These are phyloP conservation scores for Montipora cactus DNA, from an alignment of 64 coral and sea anemone genomes.

Conservation along the genomic window DNA sequence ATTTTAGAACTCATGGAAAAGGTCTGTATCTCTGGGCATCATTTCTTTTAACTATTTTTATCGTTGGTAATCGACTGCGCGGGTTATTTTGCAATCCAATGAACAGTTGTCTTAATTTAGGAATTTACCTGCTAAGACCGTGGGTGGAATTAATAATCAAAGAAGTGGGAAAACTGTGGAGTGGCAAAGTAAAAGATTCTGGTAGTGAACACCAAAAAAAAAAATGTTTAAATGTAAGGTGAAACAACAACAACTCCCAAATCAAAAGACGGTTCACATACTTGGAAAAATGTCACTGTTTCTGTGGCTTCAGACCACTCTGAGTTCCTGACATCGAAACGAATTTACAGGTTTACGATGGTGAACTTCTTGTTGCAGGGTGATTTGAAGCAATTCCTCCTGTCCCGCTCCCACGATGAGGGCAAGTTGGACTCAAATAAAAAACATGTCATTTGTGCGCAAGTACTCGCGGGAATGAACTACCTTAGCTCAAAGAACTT, in stretches of 20 bases:
- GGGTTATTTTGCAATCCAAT: neutral
- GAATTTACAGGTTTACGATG: too few species aligned
- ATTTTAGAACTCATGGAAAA: constrained; percentile 96
- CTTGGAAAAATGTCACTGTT: too few species aligned
- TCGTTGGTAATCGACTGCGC: neutral
- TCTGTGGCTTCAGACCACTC: too few species aligned
- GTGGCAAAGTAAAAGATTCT: too few species aligned
- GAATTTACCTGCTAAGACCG: too few species aligned
- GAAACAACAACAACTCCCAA: too few species aligned
- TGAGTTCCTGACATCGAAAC: too few species aligned
- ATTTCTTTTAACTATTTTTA: neutral
- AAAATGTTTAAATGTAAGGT: too few species aligned
- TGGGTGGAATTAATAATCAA: too few species aligned
- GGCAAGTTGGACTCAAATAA: constrained; percentile 79
- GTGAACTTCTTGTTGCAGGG: constrained; percentile 64
- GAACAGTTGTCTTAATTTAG: neutral
- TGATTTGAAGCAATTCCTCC: constrained; percentile 92
- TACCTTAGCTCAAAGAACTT: constrained; percentile 83
- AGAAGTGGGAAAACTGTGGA: too few species aligned
- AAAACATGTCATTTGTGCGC: constrained; percentile 78
- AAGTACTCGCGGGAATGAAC: constrained; percentile 84
- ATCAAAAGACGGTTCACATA: too few species aligned
- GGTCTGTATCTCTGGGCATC: constrained; percentile 36
- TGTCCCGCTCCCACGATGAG: constrained; percentile 82
- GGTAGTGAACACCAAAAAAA: too few species aligned